Evolutionary conservation across 2,113 vertebrate genomes (phyloP).

Genomic region (Sinocyclocheilus rhinocerous): DNA sequence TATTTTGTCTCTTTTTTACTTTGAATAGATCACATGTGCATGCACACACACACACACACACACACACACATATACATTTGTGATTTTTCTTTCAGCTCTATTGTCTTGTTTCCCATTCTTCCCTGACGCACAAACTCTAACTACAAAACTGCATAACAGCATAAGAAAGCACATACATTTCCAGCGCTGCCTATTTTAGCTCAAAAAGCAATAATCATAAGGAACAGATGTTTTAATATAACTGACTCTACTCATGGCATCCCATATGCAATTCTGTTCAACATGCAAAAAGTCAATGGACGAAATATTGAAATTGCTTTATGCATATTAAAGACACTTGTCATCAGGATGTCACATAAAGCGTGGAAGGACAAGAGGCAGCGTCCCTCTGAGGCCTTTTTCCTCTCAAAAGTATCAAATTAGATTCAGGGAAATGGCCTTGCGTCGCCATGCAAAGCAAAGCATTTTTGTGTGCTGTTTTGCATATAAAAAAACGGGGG

Average conservation of each 20-base stretch:
- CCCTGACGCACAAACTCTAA: background rate
- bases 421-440: constrained; percentile 98
- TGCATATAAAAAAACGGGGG: constrained; percentile 99
- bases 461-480: constrained; percentile 83
- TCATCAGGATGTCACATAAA: constrained; percentile 94
- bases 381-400: constrained; percentile 90
- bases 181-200: constrained; percentile 46
- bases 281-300: constrained; percentile 69
- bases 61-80: background rate
- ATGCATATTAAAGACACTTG: constrained; percentile 95
- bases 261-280: constrained; percentile 75
- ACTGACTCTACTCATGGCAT: constrained; percentile 47
- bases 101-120: constrained; percentile 6
- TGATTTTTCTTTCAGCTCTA: background rate
- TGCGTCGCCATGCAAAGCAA: constrained; percentile 17
- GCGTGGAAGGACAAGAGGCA: constrained; percentile 85
- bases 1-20: background rate
- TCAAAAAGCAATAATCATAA: constrained; percentile 79
- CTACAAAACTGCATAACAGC: constrained; percentile 17
- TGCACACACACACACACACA: background rate
- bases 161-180: constrained; percentile 9
- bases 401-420: constrained; percentile 98
- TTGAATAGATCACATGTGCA: background rate
- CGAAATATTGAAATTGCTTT: constrained; percentile 80
- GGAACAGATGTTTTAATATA: constrained; percentile 71